Base-by-base conservation (phyloP, 2,113 vertebrate genomes). In the Vulpes vulpes region DNA sequence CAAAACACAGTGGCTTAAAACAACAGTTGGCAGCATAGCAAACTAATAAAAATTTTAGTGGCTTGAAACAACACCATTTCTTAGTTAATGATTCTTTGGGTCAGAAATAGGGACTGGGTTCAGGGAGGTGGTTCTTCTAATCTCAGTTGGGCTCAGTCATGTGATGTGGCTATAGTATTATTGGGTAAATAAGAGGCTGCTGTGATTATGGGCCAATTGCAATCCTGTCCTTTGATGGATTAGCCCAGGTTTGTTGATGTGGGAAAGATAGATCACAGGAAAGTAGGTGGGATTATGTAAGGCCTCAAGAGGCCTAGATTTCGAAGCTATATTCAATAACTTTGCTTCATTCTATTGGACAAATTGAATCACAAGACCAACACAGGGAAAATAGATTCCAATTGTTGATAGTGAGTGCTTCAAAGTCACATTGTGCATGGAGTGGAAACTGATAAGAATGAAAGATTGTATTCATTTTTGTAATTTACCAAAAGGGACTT, bases 91-190 rank as follows among this genome's bases (percentile, higher is more conserved):
- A n/a, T 43, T 84, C 17, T 59, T 25, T 22, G 5, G 0, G 1
- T 59, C 7, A 57, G 53, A 8, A 59, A 5, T 4, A 25, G 8
- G 11, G 9, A 23, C 32, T 11, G 0, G 20, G 35, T 3, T 60
- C 67, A 79, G 60, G 11, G 27, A 78, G 4, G 11, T 2, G 9
- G 14, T n/a, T 89, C 22, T 9, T 60, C 4, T 69, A 11, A 11
- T 84, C 16, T 43, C 23, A 30, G 7, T 0, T 2, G 22, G 19
- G 12, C 7, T 74, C 3, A 8, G 17, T 12, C 0, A 1, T 15
- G 23, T 79, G 76, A 55, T 79, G 7, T 62, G 32, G 11, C 55
- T 23, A 3, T 0, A 27, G 25, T 9, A 4, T 20, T n/a, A 11
- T 4, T 17, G 14, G 51, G 38, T 16, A 43, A 57, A 32, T 22